A percentile compares a stretch with the other conserved stretches of the same genome.
Evolutionary conservation across 2,113 vertebrate species (phyloP).

Genomic region (Leptodactylus fuscus): DNA sequence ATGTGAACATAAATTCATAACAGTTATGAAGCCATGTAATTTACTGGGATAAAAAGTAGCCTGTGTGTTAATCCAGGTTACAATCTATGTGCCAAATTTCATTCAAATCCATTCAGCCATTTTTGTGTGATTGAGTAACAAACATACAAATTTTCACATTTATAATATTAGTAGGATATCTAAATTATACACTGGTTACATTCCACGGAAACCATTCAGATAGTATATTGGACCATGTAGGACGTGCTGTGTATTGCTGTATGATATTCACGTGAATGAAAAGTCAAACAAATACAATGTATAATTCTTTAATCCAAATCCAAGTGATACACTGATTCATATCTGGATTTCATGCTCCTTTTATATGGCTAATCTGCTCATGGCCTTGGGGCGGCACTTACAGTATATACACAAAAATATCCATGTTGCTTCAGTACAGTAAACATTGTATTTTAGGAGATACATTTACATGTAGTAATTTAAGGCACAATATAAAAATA

Average conservation of each 20-base stretch:
- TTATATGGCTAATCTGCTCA: constrained; percentile 62
- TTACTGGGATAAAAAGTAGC: no score
- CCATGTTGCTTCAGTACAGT: constrained; percentile 40
- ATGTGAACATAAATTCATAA: no score
- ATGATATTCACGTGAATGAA: background rate
- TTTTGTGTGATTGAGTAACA: no score
- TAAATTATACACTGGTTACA: no score
- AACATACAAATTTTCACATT: no score
- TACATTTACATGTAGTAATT: constrained; percentile 64
- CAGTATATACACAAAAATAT: constrained; percentile 64
- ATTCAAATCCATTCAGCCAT: no score
- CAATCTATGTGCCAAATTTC: no score
- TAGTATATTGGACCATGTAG: background rate
- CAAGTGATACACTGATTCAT: constrained; percentile 62
- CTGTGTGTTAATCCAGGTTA: no score
- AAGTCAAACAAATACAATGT: constrained; percentile 51
- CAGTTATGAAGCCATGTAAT: no score
- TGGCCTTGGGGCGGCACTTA: constrained; percentile 46
- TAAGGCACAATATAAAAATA: constrained; percentile 88
- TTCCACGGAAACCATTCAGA: no score
- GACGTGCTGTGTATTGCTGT: background rate
- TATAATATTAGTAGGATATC: no score
- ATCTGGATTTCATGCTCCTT: constrained; percentile 48
- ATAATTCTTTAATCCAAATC: constrained; percentile 61
- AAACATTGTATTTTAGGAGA: constrained; percentile 63